Evolutionary conservation across 2,797 vertebrate genomes (phyloP), one percentile per base, ranked within the genome.

Genomic region (Halcyon smyrnensis): DNA sequence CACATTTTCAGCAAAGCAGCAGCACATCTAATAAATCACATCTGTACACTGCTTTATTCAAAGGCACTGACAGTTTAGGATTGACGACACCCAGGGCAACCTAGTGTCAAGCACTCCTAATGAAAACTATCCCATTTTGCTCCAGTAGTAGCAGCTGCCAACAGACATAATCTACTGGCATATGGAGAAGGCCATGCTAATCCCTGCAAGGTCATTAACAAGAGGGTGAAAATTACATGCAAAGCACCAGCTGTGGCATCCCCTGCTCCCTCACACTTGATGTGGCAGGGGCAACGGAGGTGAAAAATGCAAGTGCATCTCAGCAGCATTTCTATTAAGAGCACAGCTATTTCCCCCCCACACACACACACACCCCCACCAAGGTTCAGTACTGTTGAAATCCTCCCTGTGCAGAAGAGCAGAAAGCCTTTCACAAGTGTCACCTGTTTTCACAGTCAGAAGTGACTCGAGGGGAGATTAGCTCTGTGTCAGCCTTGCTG

Each of bases 131-230:
- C 97, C 97, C 96, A 95, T 97, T 96, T 96, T 94, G 96, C 96
- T 93, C 95, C 93, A 71, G 89, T 39, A 77, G 90, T 60, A 95
- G 97, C 98, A 98, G 95, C 97, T 97, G 97, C 97, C 95, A 90
- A 96, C 92, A 96, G 94, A 83, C 93, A 91, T 97, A 97, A 95
- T 97, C 93, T 97, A 93, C 95, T 82, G 96, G 95, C 97, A 96
- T 97, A 97, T 95, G 97, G 97, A 97, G 94, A 93, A 97, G 94
- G 96, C 97, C 94, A 95, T 95, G 94, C 93, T 97, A 97, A 97
- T 96, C 97, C 96, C 96, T 95, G 81, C 97, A 97, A 98, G 97
- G 97, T 97, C 97, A 95, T 97, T 97, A 97, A 97, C 97, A 96
- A 91, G 96, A 95, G 97, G 96, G 97, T 91, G 94, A 95, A 97